Evolutionary conservation across 2,888 invertebrate species (phyloP).

Genomic region (Parnassius smintheus): DNA sequence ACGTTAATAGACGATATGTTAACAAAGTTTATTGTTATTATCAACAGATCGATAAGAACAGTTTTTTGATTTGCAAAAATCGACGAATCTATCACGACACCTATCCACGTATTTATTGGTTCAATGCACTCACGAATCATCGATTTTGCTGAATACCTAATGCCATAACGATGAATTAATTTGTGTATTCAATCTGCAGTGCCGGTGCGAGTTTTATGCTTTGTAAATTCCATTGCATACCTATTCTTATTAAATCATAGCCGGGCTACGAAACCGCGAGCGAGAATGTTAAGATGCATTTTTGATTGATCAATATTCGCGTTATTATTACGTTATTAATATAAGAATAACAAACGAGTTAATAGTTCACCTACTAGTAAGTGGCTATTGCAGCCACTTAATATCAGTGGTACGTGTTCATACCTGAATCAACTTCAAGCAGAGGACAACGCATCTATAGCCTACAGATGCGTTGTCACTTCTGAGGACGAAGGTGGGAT

Average conservation of each 20-base stretch:
- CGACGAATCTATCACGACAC: slow-evolving; percentile 4
- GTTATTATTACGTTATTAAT: too few species aligned
- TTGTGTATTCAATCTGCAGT: slow-evolving; percentile 57
- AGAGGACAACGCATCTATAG: too few species aligned
- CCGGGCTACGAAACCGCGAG: slow-evolving; percentile 14
- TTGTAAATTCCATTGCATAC: slow-evolving; percentile 22
- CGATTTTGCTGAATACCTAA: slow-evolving; percentile 65
- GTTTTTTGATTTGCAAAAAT: slow-evolving; percentile 34
- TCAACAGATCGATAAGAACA: slow-evolving; percentile 58
- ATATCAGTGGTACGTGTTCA: too few species aligned
- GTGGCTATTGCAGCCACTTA: too few species aligned
- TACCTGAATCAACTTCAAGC: too few species aligned
- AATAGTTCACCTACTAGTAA: too few species aligned
- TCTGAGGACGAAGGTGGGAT: too few species aligned
- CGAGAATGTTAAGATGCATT: not conserved
- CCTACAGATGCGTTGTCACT: too few species aligned
- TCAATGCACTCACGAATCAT: slow-evolving; percentile 75
- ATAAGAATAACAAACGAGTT: too few species aligned
- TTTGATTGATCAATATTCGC: too few species aligned
- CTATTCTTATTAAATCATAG: slow-evolving; percentile 22
- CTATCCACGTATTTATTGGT: slow-evolving; percentile 70
- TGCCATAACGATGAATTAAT: slow-evolving; percentile 63
- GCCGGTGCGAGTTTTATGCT: slow-evolving; percentile 45
- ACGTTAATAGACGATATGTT: slow-evolving; percentile 50
- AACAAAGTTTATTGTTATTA: slow-evolving; percentile 58